Evolutionary conservation across 2,113 vertebrate genomes (phyloP).

Genomic region (Otus sunia): DNA sequence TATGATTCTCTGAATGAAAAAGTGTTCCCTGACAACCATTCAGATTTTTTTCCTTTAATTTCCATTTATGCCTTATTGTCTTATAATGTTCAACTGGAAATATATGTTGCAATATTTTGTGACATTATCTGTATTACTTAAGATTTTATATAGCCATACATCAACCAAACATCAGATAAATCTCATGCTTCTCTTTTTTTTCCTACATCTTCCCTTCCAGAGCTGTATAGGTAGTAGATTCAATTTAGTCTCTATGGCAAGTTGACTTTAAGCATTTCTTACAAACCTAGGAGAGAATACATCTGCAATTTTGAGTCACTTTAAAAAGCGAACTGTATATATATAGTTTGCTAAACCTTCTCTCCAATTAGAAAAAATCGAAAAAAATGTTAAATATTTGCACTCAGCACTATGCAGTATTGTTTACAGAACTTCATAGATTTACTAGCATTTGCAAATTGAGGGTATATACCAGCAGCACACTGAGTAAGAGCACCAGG

Average conservation of each 20-base stretch:
- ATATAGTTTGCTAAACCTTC: neutral
- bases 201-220: slow-evolving; percentile 60
- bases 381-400: neutral
- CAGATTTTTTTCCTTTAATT: slow-evolving; percentile 78
- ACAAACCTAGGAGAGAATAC: slow-evolving; percentile 63
- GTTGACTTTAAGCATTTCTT: slow-evolving; percentile 79
- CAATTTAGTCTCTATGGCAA: slow-evolving; percentile 76
- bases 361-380: neutral
- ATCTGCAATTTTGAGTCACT: slow-evolving; percentile 73
- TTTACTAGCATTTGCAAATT: slow-evolving; percentile 4
- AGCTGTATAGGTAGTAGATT: slow-evolving; percentile 74
- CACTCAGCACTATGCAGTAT: neutral
- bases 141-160: slow-evolving; percentile 82
- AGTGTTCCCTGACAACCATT: slow-evolving; percentile 79
- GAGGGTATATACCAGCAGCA: neutral
- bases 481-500: neutral
- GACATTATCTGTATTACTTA: slow-evolving; percentile 85
- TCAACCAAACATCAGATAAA: slow-evolving; percentile 81
- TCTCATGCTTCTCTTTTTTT: slow-evolving; percentile 65
- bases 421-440: neutral
- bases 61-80: slow-evolving; percentile 84
- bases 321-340: slow-evolving; percentile 42
- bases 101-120: slow-evolving; percentile 83
- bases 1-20: slow-evolving; percentile 83
- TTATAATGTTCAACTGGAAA: slow-evolving; percentile 79